Percentiles rank a stretch among this genome's conserved stretches.
These are phyloP conservation scores for Lepidostoma basale DNA, from an alignment of 1,140 invertebrate species.

Conservation along the genomic window DNA sequence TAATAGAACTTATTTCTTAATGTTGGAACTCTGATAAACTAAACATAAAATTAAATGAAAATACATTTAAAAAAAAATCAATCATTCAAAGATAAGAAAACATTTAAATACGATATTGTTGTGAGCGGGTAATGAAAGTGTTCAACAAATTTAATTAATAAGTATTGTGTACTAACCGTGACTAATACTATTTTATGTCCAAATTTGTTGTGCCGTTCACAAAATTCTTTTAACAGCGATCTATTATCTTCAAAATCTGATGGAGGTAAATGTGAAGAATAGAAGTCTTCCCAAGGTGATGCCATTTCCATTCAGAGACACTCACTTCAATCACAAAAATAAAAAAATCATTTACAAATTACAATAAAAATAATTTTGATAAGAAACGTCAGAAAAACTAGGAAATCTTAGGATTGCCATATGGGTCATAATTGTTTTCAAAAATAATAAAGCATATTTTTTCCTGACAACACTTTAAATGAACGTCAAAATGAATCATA, in stretches of 20 bases:
- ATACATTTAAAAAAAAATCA: not conserved
- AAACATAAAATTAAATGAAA: too few relatives aligned
- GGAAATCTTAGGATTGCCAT: too few relatives aligned
- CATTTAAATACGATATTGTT: not conserved
- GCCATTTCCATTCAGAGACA: slow-evolving; percentile 52
- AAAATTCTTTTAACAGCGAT: slow-evolving; percentile 73
- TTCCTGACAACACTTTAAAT: too few relatives aligned
- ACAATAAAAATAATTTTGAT: slow-evolving; percentile 27
- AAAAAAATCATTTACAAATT: not conserved
- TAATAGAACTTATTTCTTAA: too few relatives aligned
- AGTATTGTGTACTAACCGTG: slow-evolving; percentile 67
- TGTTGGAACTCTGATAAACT: too few relatives aligned
- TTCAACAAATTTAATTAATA: not conserved
- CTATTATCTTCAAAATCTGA: slow-evolving; percentile 74
- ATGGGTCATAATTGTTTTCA: too few relatives aligned
- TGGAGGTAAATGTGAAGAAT: slow-evolving; percentile 74
- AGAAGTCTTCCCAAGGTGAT: slow-evolving; percentile 80
- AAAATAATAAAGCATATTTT: too few relatives aligned
- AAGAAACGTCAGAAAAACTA: slow-evolving; percentile 39
- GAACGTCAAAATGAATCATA: too few relatives aligned
- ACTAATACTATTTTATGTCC: slow-evolving; percentile 75
- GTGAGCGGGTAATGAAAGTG: not conserved
- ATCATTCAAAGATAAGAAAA: too few relatives aligned
- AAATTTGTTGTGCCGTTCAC: slow-evolving; percentile 66
- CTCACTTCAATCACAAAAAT: slow-evolving; percentile 2